Conservation (phyloP, 1,140 invertebrate genomes). For the Parapsyche elsis region DNA sequence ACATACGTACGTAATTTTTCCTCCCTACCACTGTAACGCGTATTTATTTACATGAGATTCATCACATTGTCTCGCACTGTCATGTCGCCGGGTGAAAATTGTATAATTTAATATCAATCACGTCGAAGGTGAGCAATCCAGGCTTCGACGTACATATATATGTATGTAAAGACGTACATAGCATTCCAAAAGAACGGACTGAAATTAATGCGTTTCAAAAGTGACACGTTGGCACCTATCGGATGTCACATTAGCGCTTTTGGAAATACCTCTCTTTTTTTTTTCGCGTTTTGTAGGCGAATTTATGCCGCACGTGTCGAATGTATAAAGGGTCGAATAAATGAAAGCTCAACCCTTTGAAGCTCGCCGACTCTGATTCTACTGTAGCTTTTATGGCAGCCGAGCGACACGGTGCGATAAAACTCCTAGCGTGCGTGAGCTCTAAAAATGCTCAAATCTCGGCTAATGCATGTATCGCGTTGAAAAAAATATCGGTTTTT, state of each 20-base stretch:
- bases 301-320: neutral
- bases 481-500: neutral
- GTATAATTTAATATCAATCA: slow-evolving; percentile 19
- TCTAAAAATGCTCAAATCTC: no score
- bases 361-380: no score
- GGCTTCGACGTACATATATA: no score
- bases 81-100: neutral
- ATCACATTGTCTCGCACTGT: neutral
- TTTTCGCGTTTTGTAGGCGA: neutral
- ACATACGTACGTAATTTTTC: neutral
- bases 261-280: neutral
- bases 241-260: slow-evolving; percentile 27
- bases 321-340: neutral
- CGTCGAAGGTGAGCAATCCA: neutral
- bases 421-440: no score
- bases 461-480: neutral
- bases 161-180: no score
- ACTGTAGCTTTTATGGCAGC: no score
- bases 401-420: no score
- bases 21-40: neutral
- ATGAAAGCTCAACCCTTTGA: neutral
- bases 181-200: neutral
- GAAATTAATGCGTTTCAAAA: slow-evolving; percentile 25
- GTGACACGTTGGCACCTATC: slow-evolving; percentile 14
- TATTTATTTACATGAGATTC: neutral